A percentile compares a stretch with the other conserved stretches of the same genome.
Evolutionary conservation across 2,888 invertebrate species (phyloP).

Genomic region (Villa cingulata): DNA sequence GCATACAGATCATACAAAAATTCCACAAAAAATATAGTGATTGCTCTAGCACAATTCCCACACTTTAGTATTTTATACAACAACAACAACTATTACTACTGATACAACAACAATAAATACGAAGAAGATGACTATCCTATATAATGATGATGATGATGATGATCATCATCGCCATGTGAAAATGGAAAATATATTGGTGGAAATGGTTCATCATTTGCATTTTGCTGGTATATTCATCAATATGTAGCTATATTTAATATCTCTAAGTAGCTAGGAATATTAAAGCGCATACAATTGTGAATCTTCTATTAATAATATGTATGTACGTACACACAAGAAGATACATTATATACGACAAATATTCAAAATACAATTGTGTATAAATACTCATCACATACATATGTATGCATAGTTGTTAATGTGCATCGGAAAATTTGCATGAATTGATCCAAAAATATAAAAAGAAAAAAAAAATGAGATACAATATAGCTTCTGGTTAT

Average conservation of each 20-base stretch:
- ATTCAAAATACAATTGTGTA: too few species aligned
- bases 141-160: too few species aligned
- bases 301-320: too few species aligned
- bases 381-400: too few species aligned
- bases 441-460: not conserved
- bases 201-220: constrained; percentile 7
- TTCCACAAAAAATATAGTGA: not conserved
- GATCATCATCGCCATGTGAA: constrained; percentile 12
- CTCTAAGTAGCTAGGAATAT: too few species aligned
- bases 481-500: not conserved
- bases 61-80: constrained; percentile 2
- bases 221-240: constrained; percentile 7
- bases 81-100: too few species aligned
- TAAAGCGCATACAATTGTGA: too few species aligned
- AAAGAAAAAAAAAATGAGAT: not conserved
- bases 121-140: too few species aligned
- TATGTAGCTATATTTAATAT: not conserved
- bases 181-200: constrained; percentile 3
- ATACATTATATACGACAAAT: too few species aligned
- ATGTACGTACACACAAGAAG: too few species aligned
- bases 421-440: constrained; percentile 6
- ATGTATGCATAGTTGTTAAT: too few species aligned
- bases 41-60: constrained; percentile 9
- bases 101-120: too few species aligned
- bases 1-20: not conserved